phyloP scores from a whole-genome alignment of 2,797 vertebrate species.

The Hippopotamyrus pictus region DNA sequence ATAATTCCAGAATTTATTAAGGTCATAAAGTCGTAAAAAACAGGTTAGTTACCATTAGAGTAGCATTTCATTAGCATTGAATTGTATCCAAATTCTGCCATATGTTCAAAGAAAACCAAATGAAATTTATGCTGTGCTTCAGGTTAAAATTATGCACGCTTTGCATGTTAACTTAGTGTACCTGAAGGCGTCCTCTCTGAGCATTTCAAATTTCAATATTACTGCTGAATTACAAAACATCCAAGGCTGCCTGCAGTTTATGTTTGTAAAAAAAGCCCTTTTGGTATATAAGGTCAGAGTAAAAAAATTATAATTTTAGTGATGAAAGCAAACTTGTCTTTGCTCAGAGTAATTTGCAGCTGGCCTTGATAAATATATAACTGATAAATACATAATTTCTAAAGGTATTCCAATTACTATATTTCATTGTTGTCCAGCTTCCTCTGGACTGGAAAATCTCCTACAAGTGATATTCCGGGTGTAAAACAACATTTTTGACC shows the following conservation, averaged over 20 bases:
- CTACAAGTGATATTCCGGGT: background rate
- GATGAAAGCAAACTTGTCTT: background rate
- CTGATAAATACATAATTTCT: background rate
- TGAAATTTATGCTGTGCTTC: background rate
- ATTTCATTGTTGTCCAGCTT: background rate
- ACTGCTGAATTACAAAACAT: background rate
- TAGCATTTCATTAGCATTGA: background rate
- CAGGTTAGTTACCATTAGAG: background rate
- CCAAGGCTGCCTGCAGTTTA: background rate
- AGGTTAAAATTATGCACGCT: background rate
- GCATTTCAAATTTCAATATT: background rate
- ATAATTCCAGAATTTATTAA: background rate
- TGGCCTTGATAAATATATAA: background rate
- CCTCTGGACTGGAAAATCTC: background rate
- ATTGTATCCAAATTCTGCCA: constrained; percentile 1
- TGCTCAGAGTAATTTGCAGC: background rate
- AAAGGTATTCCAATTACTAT: background rate
- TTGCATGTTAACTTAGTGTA: background rate
- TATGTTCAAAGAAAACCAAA: background rate
- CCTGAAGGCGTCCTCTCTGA: background rate
- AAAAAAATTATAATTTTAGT: background rate
- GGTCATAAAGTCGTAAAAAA: background rate
- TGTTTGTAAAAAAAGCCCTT: background rate
- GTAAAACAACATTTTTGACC: background rate
- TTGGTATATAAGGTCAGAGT: background rate